A percentile compares a stretch with the other conserved stretches of the same genome.
These are phyloP conservation scores for Peromyscus maniculatus DNA, from an alignment of 2,113 vertebrate genomes.

Conservation along the genomic window DNA sequence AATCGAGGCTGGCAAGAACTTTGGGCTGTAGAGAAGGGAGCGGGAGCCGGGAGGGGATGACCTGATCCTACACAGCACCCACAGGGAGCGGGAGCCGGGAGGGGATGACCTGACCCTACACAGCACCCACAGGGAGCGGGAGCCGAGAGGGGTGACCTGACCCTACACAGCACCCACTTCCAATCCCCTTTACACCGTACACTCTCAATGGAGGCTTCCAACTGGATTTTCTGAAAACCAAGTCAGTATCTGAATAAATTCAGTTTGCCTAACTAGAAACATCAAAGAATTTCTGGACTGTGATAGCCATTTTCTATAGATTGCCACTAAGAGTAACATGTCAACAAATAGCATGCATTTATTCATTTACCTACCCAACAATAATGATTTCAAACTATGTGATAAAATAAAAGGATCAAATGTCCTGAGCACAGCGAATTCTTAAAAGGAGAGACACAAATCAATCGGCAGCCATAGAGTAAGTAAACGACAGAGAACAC, in stretches of 20 bases:
- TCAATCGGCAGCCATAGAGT: background rate
- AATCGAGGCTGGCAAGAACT: background rate
- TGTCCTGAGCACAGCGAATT: background rate
- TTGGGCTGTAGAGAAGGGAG: background rate
- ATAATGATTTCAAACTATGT: background rate
- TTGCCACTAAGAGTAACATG: background rate
- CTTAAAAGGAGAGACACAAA: background rate
- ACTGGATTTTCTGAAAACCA: conserved; percentile 8
- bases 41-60: background rate
- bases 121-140: too few species aligned
- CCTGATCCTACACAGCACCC: background rate
- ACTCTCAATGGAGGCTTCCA: background rate
- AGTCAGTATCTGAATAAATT: conserved; percentile 2
- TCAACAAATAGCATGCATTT: background rate
- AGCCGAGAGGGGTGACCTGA: background rate
- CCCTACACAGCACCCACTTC: background rate
- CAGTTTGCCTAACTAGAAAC: conserved; percentile 14
- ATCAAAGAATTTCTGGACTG: background rate
- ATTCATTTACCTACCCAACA: conserved; percentile 16
- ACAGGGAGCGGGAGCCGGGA: too few species aligned
- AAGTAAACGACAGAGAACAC: background rate
- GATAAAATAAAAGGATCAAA: background rate
- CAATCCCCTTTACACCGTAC: background rate
- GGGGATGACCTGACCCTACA: background rate
- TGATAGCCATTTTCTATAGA: background rate